These are phyloP conservation scores for Mesorhabditis belari DNA, from an alignment of 2,888 invertebrate species.

Conservation along the genomic window DNA sequence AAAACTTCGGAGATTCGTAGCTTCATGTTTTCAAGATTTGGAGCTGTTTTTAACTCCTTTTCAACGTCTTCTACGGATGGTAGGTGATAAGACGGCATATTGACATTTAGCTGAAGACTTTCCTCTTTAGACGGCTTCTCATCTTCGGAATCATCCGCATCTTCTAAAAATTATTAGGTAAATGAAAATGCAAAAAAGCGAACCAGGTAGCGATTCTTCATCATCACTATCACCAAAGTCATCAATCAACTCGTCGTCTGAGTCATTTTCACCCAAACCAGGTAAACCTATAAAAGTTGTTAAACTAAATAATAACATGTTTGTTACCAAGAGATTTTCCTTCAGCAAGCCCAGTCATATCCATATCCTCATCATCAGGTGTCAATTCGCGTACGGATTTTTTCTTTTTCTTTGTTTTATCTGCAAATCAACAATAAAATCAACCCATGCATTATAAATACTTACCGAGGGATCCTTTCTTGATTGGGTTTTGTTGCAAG, in stretches of 20 bases:
- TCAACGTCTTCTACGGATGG: conserved; percentile 46
- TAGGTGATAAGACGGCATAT: conserved; percentile 24
- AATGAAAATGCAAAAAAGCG: no score
- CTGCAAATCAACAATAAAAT: no score
- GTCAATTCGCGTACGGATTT: not conserved
- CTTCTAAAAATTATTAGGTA: no score
- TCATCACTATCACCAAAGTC: not conserved
- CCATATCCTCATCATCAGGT: not conserved
- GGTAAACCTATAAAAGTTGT: not conserved
- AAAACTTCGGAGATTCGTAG: conserved; percentile 46
- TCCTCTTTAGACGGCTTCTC: conserved; percentile 19
- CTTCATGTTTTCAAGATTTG: conserved; percentile 39
- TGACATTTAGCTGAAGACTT: conserved; percentile 44
- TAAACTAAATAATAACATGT: not conserved
- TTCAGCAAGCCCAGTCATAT: not conserved
- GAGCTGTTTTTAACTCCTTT: conserved; percentile 31
- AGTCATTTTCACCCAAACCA: not conserved
- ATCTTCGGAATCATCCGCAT: not conserved
- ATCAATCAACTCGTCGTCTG: not conserved
- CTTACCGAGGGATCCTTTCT: no score
- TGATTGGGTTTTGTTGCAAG: no score
- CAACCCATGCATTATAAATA: no score
- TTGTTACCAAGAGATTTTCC: not conserved
- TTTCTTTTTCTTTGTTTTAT: not conserved
- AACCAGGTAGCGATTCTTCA: no score